Base-by-base conservation (phyloP, 2,888 invertebrate species). In the Bibio marci region DNA sequence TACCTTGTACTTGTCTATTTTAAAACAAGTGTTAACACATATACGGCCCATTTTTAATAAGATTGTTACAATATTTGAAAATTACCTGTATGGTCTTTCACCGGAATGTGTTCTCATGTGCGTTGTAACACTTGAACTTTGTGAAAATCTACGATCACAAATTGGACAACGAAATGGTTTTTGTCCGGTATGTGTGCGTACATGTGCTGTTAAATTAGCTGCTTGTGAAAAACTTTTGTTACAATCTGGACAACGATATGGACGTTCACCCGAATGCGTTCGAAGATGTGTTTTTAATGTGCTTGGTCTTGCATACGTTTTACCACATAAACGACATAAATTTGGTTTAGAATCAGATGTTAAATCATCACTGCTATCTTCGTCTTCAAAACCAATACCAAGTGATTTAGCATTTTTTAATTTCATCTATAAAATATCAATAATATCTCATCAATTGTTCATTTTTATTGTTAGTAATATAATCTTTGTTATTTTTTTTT, bases 21-120 rank as follows among this genome's bases (percentile, higher is more conserved):
- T n/a, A n/a, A n/a, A n/a, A n/a, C n/a, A n/a, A n/a, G n/a, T n/a
- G n/a, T n/a, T n/a, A n/a, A n/a, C n/a, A n/a, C n/a, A n/a, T n/a
- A n/a, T n/a, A n/a, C n/a, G n/a, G n/a, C n/a, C n/a, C n/a, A n/a
- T n/a, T n/a, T n/a, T n/a, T n/a, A n/a, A n/a, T n/a, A n/a, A n/a
- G n/a, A n/a, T n/a, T n/a, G n/a, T 36, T 36, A 34, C 12, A 18
- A 18, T 18, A 10, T 32, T 22, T 12, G 19, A 34, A 43, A 55
- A 62, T 61, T 53, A 73, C 69, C 76, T 73, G 61, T 97, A 95
- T 0, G 97, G 97, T 41, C 94, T 71, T 59, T 97, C 95, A n/a
- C 95, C 97, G n/a, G 91, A 91, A 65, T 98, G 97, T n/a, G 97
- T 98, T 56, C 97, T 73, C 91, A 95, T 94, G 69, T 98, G 98